phyloP scores from a whole-genome alignment of 2,888 invertebrate species.

The Drosophila cyrtoloma region DNA sequence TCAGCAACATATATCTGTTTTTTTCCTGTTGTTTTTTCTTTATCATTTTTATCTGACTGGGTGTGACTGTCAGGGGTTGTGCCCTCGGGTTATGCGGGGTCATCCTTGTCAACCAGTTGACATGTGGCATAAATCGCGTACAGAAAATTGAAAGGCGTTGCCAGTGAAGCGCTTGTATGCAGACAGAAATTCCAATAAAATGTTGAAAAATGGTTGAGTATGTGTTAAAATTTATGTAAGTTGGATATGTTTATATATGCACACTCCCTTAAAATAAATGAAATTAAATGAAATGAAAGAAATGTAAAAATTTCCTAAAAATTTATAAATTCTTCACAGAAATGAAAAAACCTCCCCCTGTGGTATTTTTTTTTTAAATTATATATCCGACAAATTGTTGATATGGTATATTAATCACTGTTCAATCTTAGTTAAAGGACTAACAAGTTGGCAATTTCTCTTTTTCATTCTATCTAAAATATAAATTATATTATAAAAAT shows the following conservation, averaged over 20 bases:
- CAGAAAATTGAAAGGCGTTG: constrained; percentile 67
- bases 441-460: not conserved
- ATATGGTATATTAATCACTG: not conserved
- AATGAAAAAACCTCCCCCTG: not conserved
- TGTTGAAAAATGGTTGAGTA: constrained; percentile 35
- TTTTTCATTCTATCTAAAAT: not conserved
- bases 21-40: constrained; percentile 1
- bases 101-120: constrained; percentile 74
- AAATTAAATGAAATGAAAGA: constrained; percentile 7
- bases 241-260: not conserved
- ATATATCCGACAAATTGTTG: not conserved
- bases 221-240: constrained; percentile 18
- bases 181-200: constrained; percentile 36
- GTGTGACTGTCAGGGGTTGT: constrained; percentile 25
- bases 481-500: not conserved
- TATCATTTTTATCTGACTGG: constrained; percentile 54
- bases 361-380: not conserved
- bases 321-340: not conserved
- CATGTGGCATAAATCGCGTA: constrained; percentile 73
- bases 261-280: constrained; percentile 7
- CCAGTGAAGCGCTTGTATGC: constrained; percentile 24
- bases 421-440: not conserved
- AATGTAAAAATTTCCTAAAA: constrained; percentile 1
- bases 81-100: constrained; percentile 55
- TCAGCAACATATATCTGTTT: constrained; percentile 7